A percentile compares a stretch with the other conserved stretches of the same genome.
phyloP scores from a whole-genome alignment of 2,797 vertebrate species.

The Numenius phaeopus region DNA sequence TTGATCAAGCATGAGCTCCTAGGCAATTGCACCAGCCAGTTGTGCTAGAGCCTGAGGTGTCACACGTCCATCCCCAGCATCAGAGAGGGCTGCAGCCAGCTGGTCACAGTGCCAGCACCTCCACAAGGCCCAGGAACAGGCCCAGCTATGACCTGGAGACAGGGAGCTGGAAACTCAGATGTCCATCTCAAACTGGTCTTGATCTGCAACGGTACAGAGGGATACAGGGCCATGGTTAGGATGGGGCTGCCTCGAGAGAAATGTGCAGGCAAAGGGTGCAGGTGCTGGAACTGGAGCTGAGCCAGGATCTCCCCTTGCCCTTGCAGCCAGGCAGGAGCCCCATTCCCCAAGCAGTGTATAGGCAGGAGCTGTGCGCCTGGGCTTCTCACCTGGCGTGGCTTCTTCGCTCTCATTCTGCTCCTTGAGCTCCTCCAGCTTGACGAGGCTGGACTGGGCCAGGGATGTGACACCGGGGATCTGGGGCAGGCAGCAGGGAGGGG shows the following conservation, averaged over 20 bases:
- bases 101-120: slow-evolving; percentile 63
- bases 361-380: background rate
- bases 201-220: slow-evolving; percentile 67
- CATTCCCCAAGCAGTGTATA: accelerated
- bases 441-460: slow-evolving; percentile 83
- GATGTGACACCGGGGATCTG: slow-evolving; percentile 92
- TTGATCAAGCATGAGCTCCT: slow-evolving; percentile 71
- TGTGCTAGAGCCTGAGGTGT: slow-evolving; percentile 71
- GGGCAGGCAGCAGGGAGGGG: slow-evolving; percentile 90
- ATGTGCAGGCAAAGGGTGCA: background rate
- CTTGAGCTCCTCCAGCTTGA: slow-evolving; percentile 91
- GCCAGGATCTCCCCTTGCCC: background rate
- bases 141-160: slow-evolving; percentile 55
- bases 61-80: slow-evolving; percentile 68
- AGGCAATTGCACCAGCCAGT: slow-evolving; percentile 68
- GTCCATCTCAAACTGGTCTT: slow-evolving; percentile 82
- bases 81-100: slow-evolving; percentile 69
- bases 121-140: slow-evolving; percentile 68
- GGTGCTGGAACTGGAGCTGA: background rate
- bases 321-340: background rate
- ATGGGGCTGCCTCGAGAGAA: background rate
- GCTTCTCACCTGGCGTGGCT: slow-evolving; percentile 86
- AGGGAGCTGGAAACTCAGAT: slow-evolving; percentile 67
- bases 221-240: slow-evolving; percentile 4
- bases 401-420: slow-evolving; percentile 91